Base-by-base conservation (phyloP, 2,113 vertebrate species). In the Lamprotornis superbus region DNA sequence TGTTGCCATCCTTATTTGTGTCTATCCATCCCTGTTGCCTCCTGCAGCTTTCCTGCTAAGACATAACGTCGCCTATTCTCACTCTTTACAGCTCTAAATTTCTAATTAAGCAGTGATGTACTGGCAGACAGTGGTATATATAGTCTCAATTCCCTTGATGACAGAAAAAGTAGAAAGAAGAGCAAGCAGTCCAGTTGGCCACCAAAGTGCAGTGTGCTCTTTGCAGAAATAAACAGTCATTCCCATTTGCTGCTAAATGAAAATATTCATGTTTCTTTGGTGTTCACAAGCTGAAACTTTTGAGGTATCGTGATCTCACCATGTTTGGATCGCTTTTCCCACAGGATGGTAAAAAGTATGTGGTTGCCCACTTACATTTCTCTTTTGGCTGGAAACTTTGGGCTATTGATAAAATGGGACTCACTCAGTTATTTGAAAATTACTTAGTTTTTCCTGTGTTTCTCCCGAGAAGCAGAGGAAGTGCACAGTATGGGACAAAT, bases 221-320 rank as follows among this genome's bases (percentile, higher is more conserved):
- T 76, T 53, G 27, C 28, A 76, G 42, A 80, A 21, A 53, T 40
- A 64, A 59, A 53, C 13, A n/a, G 10, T 31, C 6, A 49, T 65
- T 74, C 24, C 57, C 12, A 7, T 9, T 76, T 82, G 11, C 16
- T 64, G 23, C 19, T 50, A 57, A 87, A 73, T 24, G 9, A 89
- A 30, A 7, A 9, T 30, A 37, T 31, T 15, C 6, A 5, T 37
- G 8, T 39, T 68, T 76, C 22, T 67, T 84, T 31, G 20, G 11
- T 21, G 18, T 50, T 25, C 0, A 0, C 30, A 88, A 77, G 25
- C 25, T 20, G 17, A 79, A 61, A 21, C 11, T 76, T 68, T 63
- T 5, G 44, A 61, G 9, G 11, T 73, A 39, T 59, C 0, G 0
- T 57, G 21, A 33, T 64, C 25, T 87, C 20, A 61, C 11, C 1